These are phyloP conservation scores for Musca domestica DNA, from an alignment of 1,140 invertebrate species.

Conservation along the genomic window DNA sequence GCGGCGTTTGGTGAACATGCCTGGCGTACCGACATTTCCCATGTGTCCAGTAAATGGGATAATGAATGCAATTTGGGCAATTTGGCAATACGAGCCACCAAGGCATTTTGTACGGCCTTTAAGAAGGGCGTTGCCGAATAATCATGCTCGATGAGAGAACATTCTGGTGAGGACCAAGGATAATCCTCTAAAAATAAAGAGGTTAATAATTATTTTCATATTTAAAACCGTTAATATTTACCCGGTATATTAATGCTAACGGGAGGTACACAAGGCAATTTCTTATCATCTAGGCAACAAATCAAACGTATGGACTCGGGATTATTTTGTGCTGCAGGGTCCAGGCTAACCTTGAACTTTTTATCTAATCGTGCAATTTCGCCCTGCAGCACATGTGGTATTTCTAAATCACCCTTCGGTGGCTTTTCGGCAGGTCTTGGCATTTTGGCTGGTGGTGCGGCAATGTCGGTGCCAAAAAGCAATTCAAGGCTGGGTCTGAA, in stretches of 20 bases:
- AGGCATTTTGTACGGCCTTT: conserved; percentile 69
- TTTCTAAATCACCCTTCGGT: conserved; percentile 59
- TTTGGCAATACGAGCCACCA: conserved; percentile 74
- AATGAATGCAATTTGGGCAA: conserved; percentile 79
- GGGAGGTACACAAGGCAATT: conserved; percentile 87
- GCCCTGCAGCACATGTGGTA: conserved; percentile 87
- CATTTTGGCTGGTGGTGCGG: conserved; percentile 40
- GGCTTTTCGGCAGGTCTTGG: conserved; percentile 34
- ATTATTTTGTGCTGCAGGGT: conserved; percentile 70
- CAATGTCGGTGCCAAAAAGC: conserved; percentile 80
- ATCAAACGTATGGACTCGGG: conserved; percentile 70
- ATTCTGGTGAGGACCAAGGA: conserved; percentile 70
- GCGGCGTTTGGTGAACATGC: conserved; percentile 67
- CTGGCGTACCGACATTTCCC: conserved; percentile 92
- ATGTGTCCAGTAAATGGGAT: conserved; percentile 85
- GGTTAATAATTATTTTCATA: too few species aligned
- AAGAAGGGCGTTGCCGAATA: conserved; percentile 75
- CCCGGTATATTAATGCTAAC: conserved; percentile 78
- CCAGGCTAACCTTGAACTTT: conserved; percentile 82
- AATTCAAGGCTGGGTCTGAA: conserved; percentile 86
- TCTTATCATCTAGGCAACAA: conserved; percentile 82
- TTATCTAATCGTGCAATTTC: conserved; percentile 89
- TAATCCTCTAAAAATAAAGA: conserved; percentile 60
- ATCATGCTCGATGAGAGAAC: conserved; percentile 64
- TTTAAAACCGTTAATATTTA: too few species aligned